Evolutionary conservation across 2,888 invertebrate genomes (phyloP).

Genomic region (Perizoma affinitatum): DNA sequence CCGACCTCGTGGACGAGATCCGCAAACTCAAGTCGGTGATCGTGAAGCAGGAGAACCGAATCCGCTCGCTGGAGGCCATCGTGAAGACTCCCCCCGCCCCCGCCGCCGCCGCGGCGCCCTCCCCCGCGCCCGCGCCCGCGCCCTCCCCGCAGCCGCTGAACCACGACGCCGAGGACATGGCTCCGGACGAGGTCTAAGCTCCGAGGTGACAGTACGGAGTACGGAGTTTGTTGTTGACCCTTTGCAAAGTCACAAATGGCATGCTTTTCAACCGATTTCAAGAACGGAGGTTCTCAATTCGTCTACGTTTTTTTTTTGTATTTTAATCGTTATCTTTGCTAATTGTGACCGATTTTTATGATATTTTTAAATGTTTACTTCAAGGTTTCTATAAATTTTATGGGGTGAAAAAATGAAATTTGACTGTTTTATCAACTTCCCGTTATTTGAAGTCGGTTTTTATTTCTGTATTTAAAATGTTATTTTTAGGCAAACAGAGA

Average conservation of each 20-base stretch:
- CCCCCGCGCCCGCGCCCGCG: constrained; percentile 58
- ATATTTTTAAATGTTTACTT: no score
- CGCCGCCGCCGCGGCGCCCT: constrained; percentile 51
- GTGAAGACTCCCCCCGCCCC: constrained; percentile 61
- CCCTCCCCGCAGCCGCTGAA: constrained; percentile 44
- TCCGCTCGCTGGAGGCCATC: constrained; percentile 89
- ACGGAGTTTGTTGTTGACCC: constrained; percentile 16
- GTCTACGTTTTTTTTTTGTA: no score
- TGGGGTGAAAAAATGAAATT: no score
- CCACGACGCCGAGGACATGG: constrained; percentile 76
- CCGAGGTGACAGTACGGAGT: not conserved
- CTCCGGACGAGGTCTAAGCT: constrained; percentile 84
- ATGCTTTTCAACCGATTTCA: not conserved
- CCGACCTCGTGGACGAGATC: constrained; percentile 94
- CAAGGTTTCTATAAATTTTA: no score
- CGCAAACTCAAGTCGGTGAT: constrained; percentile 96
- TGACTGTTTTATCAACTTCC: no score
- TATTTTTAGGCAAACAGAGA: no score
- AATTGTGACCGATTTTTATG: no score
- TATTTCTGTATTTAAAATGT: no score
- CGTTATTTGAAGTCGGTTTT: no score
- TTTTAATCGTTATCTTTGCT: no score
- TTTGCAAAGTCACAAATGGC: not conserved
- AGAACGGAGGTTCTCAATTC: no score
- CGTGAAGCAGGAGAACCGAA: constrained; percentile 95